Percentiles rank a stretch among this genome's conserved stretches.
Evolutionary conservation across 2,888 invertebrate genomes (phyloP).

Genomic region (Caenorhabditis sinica): DNA sequence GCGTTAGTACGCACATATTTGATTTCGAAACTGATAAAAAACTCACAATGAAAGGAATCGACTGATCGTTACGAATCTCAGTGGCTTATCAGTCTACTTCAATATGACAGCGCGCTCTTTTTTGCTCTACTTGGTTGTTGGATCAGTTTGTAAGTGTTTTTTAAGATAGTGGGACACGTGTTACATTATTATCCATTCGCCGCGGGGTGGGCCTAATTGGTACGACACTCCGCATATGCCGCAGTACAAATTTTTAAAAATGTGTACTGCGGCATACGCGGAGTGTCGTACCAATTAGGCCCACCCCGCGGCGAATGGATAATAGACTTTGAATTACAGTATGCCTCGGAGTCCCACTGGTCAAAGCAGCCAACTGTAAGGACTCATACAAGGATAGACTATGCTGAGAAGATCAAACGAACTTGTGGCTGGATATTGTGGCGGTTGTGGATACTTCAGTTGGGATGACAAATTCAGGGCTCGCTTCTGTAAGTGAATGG

Average conservation of each 20-base stretch:
- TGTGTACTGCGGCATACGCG: no score
- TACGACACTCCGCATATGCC: no score
- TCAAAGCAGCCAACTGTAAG: constrained; percentile 13
- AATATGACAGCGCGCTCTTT: background rate
- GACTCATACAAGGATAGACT: constrained; percentile 24
- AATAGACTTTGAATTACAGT: background rate
- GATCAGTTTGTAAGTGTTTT: constrained; percentile 3
- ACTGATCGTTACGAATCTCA: background rate
- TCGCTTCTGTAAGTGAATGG: constrained; percentile 4
- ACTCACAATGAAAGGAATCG: background rate
- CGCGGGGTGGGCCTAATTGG: no score
- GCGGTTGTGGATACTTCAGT: constrained; percentile 46
- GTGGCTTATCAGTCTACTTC: constrained; percentile 2
- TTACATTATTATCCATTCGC: no score
- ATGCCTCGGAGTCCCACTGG: background rate
- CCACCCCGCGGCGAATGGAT: no score
- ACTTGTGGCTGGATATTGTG: constrained; percentile 60
- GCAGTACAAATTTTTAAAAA: no score
- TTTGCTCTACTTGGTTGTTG: background rate
- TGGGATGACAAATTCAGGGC: constrained; percentile 49
- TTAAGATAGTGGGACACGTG: no score
- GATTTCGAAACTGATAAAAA: constrained; percentile 7
- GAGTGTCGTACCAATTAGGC: no score
- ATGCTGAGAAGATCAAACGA: constrained; percentile 37
- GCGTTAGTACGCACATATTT: background rate